These are phyloP conservation scores for Cosmorhoe ocellata DNA, from an alignment of 2,888 invertebrate genomes.

Conservation along the genomic window DNA sequence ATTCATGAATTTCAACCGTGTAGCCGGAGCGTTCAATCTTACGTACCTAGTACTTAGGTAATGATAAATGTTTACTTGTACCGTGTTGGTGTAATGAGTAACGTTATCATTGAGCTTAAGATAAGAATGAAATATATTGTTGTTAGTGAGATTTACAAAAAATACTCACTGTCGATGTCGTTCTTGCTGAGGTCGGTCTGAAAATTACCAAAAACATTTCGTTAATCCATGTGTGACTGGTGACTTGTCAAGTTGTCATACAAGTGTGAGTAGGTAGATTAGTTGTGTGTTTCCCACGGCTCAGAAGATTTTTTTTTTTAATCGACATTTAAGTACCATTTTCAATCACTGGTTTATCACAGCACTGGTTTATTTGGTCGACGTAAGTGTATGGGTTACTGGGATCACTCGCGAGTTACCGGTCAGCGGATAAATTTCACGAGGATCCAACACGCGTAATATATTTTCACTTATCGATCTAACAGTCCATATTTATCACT, in stretches of 20 bases:
- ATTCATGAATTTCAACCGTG: no score
- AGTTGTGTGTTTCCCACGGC: slow-evolving; percentile 55
- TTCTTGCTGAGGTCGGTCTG: slow-evolving; percentile 94
- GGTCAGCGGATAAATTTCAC: slow-evolving; percentile 70
- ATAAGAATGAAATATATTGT: no score
- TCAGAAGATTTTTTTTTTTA: slow-evolving; percentile 52
- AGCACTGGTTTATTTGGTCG: slow-evolving; percentile 57
- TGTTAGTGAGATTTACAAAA: slow-evolving; percentile 18
- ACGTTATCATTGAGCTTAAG: no score
- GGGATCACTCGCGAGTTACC: slow-evolving; percentile 60
- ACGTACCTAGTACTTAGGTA: no score
- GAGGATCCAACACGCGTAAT: slow-evolving; percentile 49
- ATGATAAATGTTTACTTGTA: no score
- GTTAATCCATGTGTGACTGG: slow-evolving; percentile 64
- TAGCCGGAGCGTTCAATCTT: no score
- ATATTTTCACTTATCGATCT: slow-evolving; percentile 59
- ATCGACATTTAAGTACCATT: slow-evolving; percentile 54
- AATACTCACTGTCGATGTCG: slow-evolving; percentile 94
- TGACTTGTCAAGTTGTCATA: slow-evolving; percentile 53
- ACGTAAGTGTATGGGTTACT: slow-evolving; percentile 40
- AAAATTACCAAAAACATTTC: slow-evolving; percentile 80
- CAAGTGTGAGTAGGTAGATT: slow-evolving; percentile 55
- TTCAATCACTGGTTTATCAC: slow-evolving; percentile 64
- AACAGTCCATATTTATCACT: slow-evolving; percentile 71
- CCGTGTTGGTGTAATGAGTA: no score